Evolutionary conservation across 1,140 invertebrate species (phyloP), one percentile per base, ranked within the genome.

Genomic region (Drosophila kohkoa): DNA sequence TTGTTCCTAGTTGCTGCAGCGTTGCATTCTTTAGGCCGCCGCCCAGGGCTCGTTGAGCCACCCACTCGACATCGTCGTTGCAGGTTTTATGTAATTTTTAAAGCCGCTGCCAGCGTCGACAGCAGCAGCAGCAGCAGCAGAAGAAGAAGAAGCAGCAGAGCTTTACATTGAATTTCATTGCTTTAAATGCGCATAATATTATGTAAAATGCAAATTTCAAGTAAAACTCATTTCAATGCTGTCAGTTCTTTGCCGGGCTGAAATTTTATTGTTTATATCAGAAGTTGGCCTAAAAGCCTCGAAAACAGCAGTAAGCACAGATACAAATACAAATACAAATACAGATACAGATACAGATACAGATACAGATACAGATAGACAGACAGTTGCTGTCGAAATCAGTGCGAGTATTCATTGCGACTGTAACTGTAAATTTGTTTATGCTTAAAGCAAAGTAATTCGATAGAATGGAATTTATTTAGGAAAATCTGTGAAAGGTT

Each of bases 1-100:
- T 5, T 7, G 30, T 8, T 32, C 20, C 20, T 25, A 25, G 30
- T 6, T 32, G 30, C 30, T 38, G 35, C 35, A 15, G 11, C 60
- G 20, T 25, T 66, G 81, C 66, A 79, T 76, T 62, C 72, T 73
- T 58, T 59, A 72, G 58, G 41, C 41, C 41, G 41, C 58, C 69
- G 74, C 55, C 73, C 70, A 78, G 55, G 82, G 66, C 76, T 82
- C 58, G 45, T 11, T 62, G 20, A 0, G 55, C 76, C 82, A 82
- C 79, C 79, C 77, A 80, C 79, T 87, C 20, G 20, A 25, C 20
- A 25, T 25, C 20, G 38, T 38, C 35, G 20, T 32, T 10, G 51
- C 57, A 62, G 63, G 38, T 55, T 80, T 83, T 88, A 88, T 88
- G 79, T 88, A 88, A 88, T 70, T 76, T 75, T 86, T 86, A 86